A percentile compares a stretch with the other conserved stretches of the same genome.
phyloP scores from a whole-genome alignment of 2,888 invertebrate genomes.

The Bruchidius siliquastri region DNA sequence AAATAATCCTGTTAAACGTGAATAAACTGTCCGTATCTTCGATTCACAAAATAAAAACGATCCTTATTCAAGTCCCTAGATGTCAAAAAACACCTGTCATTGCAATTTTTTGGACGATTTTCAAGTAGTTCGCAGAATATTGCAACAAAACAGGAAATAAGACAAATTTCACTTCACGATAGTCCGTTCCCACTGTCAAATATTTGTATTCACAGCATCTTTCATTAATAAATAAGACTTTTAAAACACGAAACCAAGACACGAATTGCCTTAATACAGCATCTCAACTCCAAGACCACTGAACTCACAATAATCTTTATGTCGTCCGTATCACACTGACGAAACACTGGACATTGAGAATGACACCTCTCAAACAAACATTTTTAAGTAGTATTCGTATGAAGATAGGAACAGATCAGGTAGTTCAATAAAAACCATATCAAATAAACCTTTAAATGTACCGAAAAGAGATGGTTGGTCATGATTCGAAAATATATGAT shows the following conservation, averaged over 20 bases:
- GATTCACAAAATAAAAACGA: neutral
- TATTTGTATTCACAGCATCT: constrained; percentile 7
- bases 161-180: neutral
- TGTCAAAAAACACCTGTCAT: neutral
- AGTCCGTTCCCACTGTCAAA: neutral
- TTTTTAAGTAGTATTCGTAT: neutral
- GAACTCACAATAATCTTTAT: constrained; percentile 29
- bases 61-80: neutral
- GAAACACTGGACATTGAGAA: constrained; percentile 8
- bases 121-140: neutral
- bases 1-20: neutral
- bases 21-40: neutral
- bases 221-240: constrained; percentile 17
- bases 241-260: constrained; percentile 17
- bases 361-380: neutral
- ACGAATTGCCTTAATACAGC: constrained; percentile 26
- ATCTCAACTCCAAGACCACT: constrained; percentile 25
- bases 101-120: neutral
- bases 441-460: neutral
- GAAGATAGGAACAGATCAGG: neutral
- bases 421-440: neutral
- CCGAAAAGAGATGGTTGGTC: neutral
- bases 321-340: constrained; percentile 20
- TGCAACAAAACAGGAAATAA: neutral
- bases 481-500: neutral